Percentiles rank a stretch among this genome's conserved stretches.
Conservation (phyloP, 2,797 vertebrate genomes). For the Fundulus diaphanus region DNA sequence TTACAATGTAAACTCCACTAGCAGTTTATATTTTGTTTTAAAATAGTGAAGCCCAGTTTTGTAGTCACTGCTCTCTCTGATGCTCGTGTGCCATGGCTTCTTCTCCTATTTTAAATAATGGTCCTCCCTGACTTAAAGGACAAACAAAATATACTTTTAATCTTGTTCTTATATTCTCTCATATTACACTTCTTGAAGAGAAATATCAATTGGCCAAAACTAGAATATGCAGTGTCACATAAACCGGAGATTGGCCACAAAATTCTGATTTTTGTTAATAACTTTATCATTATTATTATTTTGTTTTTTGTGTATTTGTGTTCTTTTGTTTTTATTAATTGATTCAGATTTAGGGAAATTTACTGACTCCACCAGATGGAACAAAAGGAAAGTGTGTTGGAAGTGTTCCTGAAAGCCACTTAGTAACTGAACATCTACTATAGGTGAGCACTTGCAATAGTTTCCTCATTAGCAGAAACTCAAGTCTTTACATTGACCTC, state of each 20-base stretch:
- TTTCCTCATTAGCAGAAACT: slow-evolving; percentile 75
- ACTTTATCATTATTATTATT: background rate
- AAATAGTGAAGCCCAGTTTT: too few relatives aligned
- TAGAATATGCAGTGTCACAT: background rate
- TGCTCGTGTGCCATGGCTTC: background rate
- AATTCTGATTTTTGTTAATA: background rate
- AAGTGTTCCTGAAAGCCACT: slow-evolving; percentile 47
- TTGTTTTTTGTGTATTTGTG: too few relatives aligned
- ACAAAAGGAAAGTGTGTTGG: slow-evolving; percentile 28
- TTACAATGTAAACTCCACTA: background rate
- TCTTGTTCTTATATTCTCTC: background rate
- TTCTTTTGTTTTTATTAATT: too few relatives aligned
- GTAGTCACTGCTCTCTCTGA: background rate
- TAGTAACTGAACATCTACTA: slow-evolving; percentile 58
- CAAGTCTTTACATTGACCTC: slow-evolving; percentile 63
- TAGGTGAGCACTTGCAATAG: slow-evolving; percentile 56
- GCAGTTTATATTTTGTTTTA: background rate
- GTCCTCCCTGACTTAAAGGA: background rate
- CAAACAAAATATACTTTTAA: background rate
- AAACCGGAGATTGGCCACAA: background rate
- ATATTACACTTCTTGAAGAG: background rate
- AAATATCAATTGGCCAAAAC: background rate
- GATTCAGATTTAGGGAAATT: too few relatives aligned
- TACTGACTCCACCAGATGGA: slow-evolving; percentile 12
- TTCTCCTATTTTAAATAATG: background rate